Percentiles rank a stretch among this genome's conserved stretches.
phyloP scores from a whole-genome alignment of 1,140 invertebrate species.

The Caenorhabditis tropicalis region DNA sequence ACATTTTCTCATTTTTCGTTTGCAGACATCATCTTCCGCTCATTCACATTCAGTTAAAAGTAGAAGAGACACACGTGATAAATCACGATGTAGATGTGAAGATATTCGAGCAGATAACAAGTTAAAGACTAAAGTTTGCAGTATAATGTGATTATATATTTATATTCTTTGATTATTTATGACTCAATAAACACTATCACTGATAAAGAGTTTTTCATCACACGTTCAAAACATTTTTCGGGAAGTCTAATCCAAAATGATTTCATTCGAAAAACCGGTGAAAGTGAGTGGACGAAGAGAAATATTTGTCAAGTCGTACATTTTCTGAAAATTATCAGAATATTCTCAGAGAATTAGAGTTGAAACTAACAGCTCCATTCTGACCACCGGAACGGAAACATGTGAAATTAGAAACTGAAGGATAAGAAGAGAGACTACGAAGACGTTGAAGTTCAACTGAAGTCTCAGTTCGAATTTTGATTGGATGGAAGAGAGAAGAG shows the following conservation, averaged over 20 bases:
- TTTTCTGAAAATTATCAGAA: not conserved
- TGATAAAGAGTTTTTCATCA: too few relatives aligned
- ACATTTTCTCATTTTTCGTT: not conserved
- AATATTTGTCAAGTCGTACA: not conserved
- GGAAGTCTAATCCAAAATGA: not conserved
- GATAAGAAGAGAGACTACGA: not conserved
- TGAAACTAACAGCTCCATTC: not conserved
- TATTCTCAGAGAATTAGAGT: not conserved
- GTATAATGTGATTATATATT: not conserved
- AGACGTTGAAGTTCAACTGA: conserved; percentile 8
- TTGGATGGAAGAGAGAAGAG: not conserved
- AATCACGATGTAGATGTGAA: conserved; percentile 22
- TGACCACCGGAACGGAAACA: not conserved
- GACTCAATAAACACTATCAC: too few relatives aligned
- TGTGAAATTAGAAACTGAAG: conserved; percentile 13
- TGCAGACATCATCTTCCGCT: not conserved
- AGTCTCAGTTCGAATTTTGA: not conserved
- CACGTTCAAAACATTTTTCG: too few relatives aligned
- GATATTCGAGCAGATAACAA: conserved; percentile 44
- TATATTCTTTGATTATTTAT: not conserved
- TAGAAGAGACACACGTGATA: conserved; percentile 5
- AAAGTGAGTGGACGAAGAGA: conserved; percentile 20
- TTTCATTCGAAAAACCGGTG: conserved; percentile 23
- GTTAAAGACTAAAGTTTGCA: conserved; percentile 45
- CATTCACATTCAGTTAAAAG: not conserved